phyloP scores from a whole-genome alignment of 2,113 vertebrate genomes.

The Alligator mississippiensis region DNA sequence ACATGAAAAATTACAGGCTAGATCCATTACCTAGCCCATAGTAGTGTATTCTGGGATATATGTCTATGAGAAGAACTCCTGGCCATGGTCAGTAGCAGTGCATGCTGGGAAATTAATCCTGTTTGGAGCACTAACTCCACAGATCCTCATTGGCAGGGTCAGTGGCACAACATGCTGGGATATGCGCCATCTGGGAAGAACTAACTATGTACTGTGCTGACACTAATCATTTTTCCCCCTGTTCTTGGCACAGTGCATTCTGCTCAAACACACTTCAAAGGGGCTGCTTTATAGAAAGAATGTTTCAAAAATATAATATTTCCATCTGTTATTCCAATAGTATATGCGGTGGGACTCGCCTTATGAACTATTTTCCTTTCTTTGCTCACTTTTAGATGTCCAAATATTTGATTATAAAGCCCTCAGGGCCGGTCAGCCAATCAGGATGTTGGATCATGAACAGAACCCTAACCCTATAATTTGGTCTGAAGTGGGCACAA shows the following conservation, averaged over 20 bases:
- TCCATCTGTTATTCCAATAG: conserved; percentile 82
- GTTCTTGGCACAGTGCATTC: conserved; percentile 72
- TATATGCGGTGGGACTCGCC: conserved; percentile 70
- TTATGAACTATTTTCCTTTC: conserved; percentile 66
- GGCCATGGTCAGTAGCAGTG: background rate
- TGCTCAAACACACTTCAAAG: conserved; percentile 78
- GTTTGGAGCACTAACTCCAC: background rate
- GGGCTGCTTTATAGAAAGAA: conserved; percentile 72
- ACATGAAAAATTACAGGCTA: background rate
- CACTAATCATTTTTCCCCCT: conserved; percentile 43
- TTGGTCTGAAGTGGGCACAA: conserved; percentile 47
- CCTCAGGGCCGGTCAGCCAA: conserved; percentile 57
- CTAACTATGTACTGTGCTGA: conserved; percentile 63
- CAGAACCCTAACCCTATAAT: conserved; percentile 44
- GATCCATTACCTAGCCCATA: background rate
- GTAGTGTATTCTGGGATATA: background rate
- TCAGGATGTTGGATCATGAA: conserved; percentile 34
- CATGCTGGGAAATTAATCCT: background rate
- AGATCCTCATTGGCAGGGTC: background rate
- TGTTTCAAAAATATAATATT: conserved; percentile 79
- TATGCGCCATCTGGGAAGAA: conserved; percentile 45
- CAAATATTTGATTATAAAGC: conserved; percentile 60
- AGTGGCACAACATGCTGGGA: background rate
- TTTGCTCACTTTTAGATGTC: conserved; percentile 65
- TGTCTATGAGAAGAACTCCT: background rate